These are phyloP conservation scores for Burhinus oedicnemus DNA, from an alignment of 2,113 vertebrate species.

Conservation along the genomic window DNA sequence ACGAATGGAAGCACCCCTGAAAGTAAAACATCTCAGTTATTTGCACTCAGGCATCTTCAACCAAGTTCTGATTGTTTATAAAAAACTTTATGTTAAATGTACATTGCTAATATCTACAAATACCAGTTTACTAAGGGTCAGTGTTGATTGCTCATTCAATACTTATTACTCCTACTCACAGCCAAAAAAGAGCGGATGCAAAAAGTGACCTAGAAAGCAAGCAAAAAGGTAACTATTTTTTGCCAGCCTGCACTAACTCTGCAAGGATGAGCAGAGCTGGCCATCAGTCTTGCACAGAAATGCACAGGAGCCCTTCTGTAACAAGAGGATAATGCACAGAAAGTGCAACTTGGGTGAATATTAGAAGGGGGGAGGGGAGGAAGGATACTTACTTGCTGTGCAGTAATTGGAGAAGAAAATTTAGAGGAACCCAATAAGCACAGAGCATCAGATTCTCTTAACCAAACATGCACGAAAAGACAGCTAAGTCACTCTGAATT, in stretches of 20 bases:
- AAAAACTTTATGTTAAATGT: neutral
- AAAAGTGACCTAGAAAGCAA: neutral
- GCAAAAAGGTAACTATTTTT: neutral
- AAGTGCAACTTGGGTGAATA: neutral
- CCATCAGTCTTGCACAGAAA: neutral
- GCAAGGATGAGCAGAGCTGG: neutral
- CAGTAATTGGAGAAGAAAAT: neutral
- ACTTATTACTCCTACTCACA: neutral
- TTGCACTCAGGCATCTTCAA: neutral
- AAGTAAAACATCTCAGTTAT: neutral
- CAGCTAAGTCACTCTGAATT: neutral
- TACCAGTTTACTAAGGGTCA: neutral
- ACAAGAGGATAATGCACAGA: neutral
- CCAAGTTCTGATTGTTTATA: fast-evolving
- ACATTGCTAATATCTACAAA: neutral
- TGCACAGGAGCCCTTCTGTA: neutral
- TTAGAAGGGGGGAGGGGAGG: too few relatives aligned
- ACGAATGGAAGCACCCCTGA: neutral
- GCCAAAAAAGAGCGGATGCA: neutral
- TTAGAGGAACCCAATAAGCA: neutral
- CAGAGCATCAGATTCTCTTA: neutral
- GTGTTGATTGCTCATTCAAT: neutral
- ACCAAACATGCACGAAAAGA: neutral
- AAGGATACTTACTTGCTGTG: neutral
- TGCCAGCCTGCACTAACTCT: neutral